Evolutionary conservation across 2,797 vertebrate genomes (phyloP).

Genomic region (Hydrolagus colliei): DNA sequence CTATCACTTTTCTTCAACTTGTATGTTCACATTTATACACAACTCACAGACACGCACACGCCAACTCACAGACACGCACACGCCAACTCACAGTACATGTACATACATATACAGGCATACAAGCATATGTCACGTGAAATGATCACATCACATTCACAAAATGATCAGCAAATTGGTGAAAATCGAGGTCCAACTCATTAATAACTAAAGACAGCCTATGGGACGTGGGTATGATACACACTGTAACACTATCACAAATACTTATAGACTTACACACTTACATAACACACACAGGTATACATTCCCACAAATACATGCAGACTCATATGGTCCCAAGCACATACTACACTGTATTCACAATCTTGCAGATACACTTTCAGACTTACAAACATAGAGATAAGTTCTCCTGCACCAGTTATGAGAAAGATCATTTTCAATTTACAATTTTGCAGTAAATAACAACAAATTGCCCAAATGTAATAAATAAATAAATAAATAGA

Average conservation of each 20-base stretch:
- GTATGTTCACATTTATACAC: too few species aligned
- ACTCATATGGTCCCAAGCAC: neutral
- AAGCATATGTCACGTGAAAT: neutral
- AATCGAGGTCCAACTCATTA: too few species aligned
- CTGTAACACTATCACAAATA: too few species aligned
- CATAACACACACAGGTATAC: neutral
- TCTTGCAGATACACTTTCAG: neutral
- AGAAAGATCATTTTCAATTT: too few species aligned
- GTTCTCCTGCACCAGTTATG: neutral
- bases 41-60: neutral
- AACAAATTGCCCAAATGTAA: too few species aligned
- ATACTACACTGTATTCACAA: neutral
- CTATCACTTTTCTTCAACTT: neutral
- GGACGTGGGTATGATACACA: too few species aligned
- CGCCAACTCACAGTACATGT: too few species aligned
- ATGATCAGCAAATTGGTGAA: too few species aligned
- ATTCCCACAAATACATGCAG: neutral
- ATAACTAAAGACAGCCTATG: too few species aligned
- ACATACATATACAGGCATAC: neutral
- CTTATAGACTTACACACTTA: neutral
- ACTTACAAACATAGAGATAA: neutral
- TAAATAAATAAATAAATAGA: too few species aligned
- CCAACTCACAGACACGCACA: neutral
- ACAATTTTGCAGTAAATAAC: too few species aligned
- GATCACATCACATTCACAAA: too few species aligned